These are phyloP conservation scores for Rhinolophus ferrumequinum DNA, from an alignment of 2,113 vertebrate genomes.

Conservation along the genomic window DNA sequence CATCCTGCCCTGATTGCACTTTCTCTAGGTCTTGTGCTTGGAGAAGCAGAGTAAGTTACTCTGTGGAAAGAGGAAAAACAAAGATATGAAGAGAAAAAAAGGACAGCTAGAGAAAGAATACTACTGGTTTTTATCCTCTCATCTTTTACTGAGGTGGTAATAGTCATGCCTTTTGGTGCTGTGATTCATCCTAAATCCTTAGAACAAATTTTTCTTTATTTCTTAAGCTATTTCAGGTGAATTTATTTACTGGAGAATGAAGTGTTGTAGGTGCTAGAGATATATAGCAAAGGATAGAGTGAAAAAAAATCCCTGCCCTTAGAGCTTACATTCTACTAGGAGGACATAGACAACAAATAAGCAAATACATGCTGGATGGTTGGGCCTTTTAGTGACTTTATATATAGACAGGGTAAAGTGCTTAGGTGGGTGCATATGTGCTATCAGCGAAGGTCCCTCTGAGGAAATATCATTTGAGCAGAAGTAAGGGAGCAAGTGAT, in stretches of 20 bases:
- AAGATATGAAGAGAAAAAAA: background rate
- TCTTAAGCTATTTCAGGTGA: slow-evolving; percentile 7
- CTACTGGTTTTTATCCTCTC: background rate
- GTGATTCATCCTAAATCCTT: background rate
- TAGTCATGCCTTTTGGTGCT: background rate
- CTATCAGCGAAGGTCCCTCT: background rate
- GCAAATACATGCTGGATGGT: background rate
- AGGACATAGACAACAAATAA: background rate
- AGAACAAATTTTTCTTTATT: background rate
- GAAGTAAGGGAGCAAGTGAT: background rate
- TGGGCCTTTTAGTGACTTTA: background rate
- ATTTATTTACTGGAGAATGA: background rate
- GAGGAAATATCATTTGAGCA: background rate
- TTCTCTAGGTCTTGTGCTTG: background rate
- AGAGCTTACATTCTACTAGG: background rate
- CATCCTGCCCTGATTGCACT: too few relatives aligned
- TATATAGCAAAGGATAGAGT: background rate
- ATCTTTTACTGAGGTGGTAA: background rate
- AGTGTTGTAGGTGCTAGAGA: background rate
- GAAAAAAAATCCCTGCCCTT: background rate
- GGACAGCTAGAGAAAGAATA: background rate
- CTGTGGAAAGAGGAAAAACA: background rate
- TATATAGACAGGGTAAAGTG: background rate
- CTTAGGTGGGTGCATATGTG: background rate
- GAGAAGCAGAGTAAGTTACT: background rate